Evolutionary conservation across 2,113 vertebrate genomes (phyloP), one percentile per base, ranked within the genome.

Genomic region (Turnix velox): DNA sequence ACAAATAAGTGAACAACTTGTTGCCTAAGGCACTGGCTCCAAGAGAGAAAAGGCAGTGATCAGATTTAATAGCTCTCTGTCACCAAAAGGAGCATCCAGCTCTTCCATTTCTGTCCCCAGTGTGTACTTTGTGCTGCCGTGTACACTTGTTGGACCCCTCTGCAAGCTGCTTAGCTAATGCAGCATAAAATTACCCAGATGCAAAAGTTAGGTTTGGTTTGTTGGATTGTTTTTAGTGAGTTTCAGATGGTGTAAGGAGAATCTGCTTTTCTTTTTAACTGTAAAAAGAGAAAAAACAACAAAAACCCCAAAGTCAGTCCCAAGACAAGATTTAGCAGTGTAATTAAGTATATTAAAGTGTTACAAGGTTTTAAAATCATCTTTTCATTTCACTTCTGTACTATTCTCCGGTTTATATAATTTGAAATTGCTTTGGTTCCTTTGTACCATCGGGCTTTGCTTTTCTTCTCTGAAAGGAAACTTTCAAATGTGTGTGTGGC

Each of bases 1-100:
- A 84, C 80, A 90, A 95, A 84, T 91, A 92, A 93, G 54, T 46
- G 78, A 92, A 66, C 54, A 73, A 85, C 49, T 91, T 87, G 42
- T 79, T 91, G 93, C 90, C 62, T 23, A 27, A 73, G 87, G 87
- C 71, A 13, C 54, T 69, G 54, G 20, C 77, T 84, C 91, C 7
- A 12, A 43, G 33, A 54, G 45, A 72, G 25, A 63, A 17, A 17
- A 62, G 57, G 76, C 65, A 84, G 14, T 42, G 58, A 88, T 43
- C 4, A 10, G 62, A 59, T 82, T 69, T 88, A 94, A 57, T 62
- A 90, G 54, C 23, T 57, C 33, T 73, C 31, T 86, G 66, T 30
- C 80, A 55, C 79, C 42, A 33, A 83, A 75, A 66, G 48, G 61
- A 84, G 52, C 43, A 48, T 82, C 54, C 62, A 27, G 28, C 15